Evolutionary conservation across 2,113 vertebrate species (phyloP).

Genomic region (Platysternon megacephalum): DNA sequence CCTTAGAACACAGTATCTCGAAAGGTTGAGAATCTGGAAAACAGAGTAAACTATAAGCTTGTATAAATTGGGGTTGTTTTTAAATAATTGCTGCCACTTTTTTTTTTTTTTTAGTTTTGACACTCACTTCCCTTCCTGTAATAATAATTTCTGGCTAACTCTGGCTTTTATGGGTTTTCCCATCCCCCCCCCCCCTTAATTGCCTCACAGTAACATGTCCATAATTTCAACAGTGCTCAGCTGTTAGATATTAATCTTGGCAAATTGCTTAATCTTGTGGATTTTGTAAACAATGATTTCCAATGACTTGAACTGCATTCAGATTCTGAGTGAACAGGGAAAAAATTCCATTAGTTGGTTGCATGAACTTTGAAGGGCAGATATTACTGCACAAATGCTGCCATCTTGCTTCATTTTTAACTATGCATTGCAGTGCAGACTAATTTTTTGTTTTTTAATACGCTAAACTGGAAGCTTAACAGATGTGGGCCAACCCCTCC

Average conservation of each 20-base stretch:
- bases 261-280: conserved; percentile 83
- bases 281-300: conserved; percentile 81
- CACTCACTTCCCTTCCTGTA: conserved; percentile 75
- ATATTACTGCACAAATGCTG: conserved; percentile 84
- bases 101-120: conserved; percentile 71
- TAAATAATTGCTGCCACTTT: conserved; percentile 71
- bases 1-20: conserved; percentile 84
- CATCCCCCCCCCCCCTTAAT: not conserved
- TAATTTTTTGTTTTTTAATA: conserved; percentile 72
- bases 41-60: conserved; percentile 85
- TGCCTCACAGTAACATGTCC: conserved; percentile 68
- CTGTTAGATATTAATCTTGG: conserved; percentile 82
- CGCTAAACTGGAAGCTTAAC: conserved; percentile 85
- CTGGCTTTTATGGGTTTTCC: conserved; percentile 71
- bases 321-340: conserved; percentile 78
- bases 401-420: conserved; percentile 87
- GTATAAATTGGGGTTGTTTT: conserved; percentile 73
- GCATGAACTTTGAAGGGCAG: conserved; percentile 86
- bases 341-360: conserved; percentile 80
- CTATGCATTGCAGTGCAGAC: conserved; percentile 86
- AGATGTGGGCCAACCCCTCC: conserved; percentile 84
- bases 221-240: conserved; percentile 79
- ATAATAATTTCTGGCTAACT: conserved; percentile 75
- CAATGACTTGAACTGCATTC: conserved; percentile 79
- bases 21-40: conserved; percentile 85